Base-by-base conservation (phyloP, 2,888 invertebrate species). In the Candidula unifasciata region DNA sequence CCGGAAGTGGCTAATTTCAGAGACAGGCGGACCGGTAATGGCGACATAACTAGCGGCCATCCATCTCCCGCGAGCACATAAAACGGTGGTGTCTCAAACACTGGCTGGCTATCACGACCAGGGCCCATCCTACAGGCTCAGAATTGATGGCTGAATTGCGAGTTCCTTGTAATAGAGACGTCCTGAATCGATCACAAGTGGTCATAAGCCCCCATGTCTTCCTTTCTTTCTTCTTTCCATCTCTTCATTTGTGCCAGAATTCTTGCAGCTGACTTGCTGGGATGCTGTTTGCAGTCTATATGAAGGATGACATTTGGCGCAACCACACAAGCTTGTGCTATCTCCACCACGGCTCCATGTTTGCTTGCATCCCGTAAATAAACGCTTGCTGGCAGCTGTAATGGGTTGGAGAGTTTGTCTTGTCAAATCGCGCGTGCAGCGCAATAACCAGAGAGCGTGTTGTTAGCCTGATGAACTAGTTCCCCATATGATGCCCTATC, bases 11-110 rank as follows among this genome's bases (percentile, higher is more conserved):
- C 80, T 80, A 80, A 80, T 80, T 80, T 80, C 68, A 80, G 80
- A 80, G 68, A 8, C 52, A 66, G 68, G 52, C 80, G 68, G 80
- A 37, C 80, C 80, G 80, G 80, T 80, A 80, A 80, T 80, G 80
- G 80, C 68, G 80, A 80, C 80, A 80, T 80, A 80, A 80, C 68
- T 80, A 80, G 80, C 80, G 80, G 80, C 80, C 64, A 80, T 80
- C 80, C 80, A 80, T 80, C 80, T 60, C 68, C 16, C 44, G 68
- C 66, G 68, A 24, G 68, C 16, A 37, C 37, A 80, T 80, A 80
- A 80, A 80, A 68, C 80, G 68, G 68, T 44, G 33, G 80, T 80
- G 57, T 64, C 52, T 68, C 68, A 80, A 80, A 68, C 80, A 68
- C 16, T 16, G 66, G 44, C 52, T n/a, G 80, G 80, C 68, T 60